Conservation (phyloP, 1,140 invertebrate species). For the Ostrea denselamellosa region DNA sequence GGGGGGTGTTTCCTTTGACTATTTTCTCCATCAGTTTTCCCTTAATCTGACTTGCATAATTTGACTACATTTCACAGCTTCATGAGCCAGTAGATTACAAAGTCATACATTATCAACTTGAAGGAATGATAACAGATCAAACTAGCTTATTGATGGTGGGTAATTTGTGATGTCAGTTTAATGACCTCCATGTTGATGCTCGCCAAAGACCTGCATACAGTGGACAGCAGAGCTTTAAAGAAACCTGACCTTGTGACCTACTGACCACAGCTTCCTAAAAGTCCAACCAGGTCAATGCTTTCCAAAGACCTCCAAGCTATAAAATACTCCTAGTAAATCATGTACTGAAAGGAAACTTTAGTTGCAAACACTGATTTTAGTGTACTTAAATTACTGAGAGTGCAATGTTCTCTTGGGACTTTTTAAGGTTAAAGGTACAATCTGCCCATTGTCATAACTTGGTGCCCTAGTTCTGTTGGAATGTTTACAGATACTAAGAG, state of each 20-base stretch:
- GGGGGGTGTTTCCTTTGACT: too few species aligned
- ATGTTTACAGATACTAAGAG: neutral
- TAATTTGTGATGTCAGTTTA: neutral
- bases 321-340: neutral
- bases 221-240: neutral
- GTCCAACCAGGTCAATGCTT: neutral
- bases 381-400: neutral
- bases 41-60: too few species aligned
- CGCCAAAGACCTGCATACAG: neutral
- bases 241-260: neutral
- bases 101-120: too few species aligned
- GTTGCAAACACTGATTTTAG: neutral
- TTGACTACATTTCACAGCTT: too few species aligned
- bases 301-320: neutral
- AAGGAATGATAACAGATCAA: too few species aligned
- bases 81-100: too few species aligned
- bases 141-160: too few species aligned
- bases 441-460: neutral
- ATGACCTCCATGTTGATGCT: neutral
- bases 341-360: neutral
- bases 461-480: neutral
- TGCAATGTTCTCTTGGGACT: neutral
- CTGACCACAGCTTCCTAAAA: neutral
- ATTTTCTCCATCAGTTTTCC: too few species aligned
- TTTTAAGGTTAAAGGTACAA: neutral